A percentile compares a stretch with the other conserved stretches of the same genome.
phyloP scores from a whole-genome alignment of 2,888 invertebrate species.

The Stenurella melanura region DNA sequence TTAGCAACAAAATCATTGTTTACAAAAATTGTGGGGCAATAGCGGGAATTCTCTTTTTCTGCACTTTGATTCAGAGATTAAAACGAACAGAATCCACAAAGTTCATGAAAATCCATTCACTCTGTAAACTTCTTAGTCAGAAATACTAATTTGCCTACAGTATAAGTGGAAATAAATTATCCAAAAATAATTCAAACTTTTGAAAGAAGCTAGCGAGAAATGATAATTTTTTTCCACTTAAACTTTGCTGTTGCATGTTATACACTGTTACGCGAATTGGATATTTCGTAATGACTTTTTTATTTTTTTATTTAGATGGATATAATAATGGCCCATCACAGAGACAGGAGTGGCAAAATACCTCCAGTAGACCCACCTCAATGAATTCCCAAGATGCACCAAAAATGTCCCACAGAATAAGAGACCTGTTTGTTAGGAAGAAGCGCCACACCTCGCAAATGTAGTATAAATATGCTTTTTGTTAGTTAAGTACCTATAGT shows the following conservation, averaged over 20 bases:
- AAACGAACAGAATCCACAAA: too few relatives aligned
- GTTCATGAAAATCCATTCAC: too few relatives aligned
- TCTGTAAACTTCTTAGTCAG: too few relatives aligned
- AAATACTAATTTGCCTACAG: too few relatives aligned
- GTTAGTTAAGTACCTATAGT: constrained; percentile 44
- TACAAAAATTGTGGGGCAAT: too few relatives aligned
- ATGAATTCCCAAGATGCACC: constrained; percentile 73
- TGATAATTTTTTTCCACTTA: constrained; percentile 1
- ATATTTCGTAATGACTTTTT: background rate
- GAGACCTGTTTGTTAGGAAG: constrained; percentile 77
- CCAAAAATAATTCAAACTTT: too few relatives aligned
- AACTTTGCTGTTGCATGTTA: constrained; percentile 12
- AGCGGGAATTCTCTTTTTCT: too few relatives aligned
- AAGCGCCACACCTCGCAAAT: constrained; percentile 77
- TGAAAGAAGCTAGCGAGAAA: background rate
- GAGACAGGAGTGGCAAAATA: constrained; percentile 55
- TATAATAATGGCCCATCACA: constrained; percentile 53
- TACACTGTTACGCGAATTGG: background rate
- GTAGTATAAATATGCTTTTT: constrained; percentile 62
- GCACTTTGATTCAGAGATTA: too few relatives aligned
- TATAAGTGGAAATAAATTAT: too few relatives aligned
- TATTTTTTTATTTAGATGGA: constrained; percentile 51
- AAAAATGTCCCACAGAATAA: constrained; percentile 78
- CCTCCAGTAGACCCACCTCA: constrained; percentile 61
- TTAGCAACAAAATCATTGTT: too few relatives aligned